phyloP scores from a whole-genome alignment of 2,888 invertebrate genomes.

The Brachylomia viminalis region DNA sequence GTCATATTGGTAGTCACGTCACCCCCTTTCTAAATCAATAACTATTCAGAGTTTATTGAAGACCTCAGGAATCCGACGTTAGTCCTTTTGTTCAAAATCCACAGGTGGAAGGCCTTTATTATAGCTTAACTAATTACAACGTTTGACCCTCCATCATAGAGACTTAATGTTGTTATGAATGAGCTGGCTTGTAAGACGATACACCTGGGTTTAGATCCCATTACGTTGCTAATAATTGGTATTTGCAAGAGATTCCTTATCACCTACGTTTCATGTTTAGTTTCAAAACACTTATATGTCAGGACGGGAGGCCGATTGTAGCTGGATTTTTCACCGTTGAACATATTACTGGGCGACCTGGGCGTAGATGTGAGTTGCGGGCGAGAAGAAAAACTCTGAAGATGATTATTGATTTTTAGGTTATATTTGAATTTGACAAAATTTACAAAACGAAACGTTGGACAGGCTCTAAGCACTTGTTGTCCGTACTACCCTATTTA shows the following conservation, averaged over 20 bases:
- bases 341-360: too few species aligned
- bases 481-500: too few species aligned
- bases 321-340: too few species aligned
- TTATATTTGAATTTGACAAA: too few species aligned
- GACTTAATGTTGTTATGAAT: constrained; percentile 14
- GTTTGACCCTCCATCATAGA: background rate
- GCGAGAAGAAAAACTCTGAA: too few species aligned
- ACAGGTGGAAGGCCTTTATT: background rate
- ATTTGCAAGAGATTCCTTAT: constrained; percentile 2
- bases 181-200: constrained; percentile 16
- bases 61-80: background rate
- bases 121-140: constrained; percentile 12
- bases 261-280: background rate
- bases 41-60: background rate
- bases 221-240: constrained; percentile 23
- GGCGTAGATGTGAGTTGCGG: too few species aligned
- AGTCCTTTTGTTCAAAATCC: background rate
- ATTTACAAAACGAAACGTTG: too few species aligned
- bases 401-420: too few species aligned
- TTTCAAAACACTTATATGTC: background rate
- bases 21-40: too few species aligned
- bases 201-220: constrained; percentile 6
- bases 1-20: too few species aligned
- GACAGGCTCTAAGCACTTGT: too few species aligned
- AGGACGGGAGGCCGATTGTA: too few species aligned